Conservation (phyloP, 2,888 invertebrate species). For the Hypomecis punctinalis region DNA sequence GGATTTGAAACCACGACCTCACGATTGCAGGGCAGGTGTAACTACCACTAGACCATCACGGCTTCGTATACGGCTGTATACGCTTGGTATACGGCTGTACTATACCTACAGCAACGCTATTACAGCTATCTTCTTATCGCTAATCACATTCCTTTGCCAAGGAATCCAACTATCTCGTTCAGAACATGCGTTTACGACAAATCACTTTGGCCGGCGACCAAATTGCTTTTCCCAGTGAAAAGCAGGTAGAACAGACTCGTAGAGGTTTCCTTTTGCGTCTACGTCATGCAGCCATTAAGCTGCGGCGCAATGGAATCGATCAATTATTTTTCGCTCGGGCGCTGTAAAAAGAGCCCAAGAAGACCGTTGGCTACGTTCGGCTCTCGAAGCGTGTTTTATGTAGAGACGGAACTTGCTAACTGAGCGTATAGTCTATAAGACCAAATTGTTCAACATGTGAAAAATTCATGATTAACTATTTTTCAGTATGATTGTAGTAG, state of each 20-base stretch:
- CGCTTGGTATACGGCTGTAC: too few relatives aligned
- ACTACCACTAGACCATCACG: too few relatives aligned
- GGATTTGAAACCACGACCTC: too few relatives aligned
- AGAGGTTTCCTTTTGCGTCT: constrained; percentile 50
- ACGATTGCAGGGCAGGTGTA: too few relatives aligned
- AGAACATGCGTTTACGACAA: constrained; percentile 35
- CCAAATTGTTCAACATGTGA: too few relatives aligned
- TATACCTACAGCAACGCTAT: neutral
- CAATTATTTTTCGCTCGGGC: constrained; percentile 79
- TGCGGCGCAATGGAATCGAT: constrained; percentile 70
- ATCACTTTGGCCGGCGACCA: constrained; percentile 48
- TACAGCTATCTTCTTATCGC: constrained; percentile 2
- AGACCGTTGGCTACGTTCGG: constrained; percentile 60
- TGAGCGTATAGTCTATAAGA: too few relatives aligned
- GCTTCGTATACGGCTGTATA: too few relatives aligned
- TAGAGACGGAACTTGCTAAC: too few relatives aligned
- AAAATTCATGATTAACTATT: too few relatives aligned
- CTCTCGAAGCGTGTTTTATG: constrained; percentile 63
- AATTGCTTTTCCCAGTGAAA: constrained; percentile 42
- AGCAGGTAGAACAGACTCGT: constrained; percentile 33
- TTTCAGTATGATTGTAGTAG: too few relatives aligned
- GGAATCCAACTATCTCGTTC: constrained; percentile 26
- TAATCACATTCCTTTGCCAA: constrained; percentile 22
- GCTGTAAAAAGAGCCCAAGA: constrained; percentile 75
- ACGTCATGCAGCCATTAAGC: constrained; percentile 72